These are phyloP conservation scores for Adelosebastes latens DNA, from an alignment of 2,797 vertebrate species.

Conservation along the genomic window DNA sequence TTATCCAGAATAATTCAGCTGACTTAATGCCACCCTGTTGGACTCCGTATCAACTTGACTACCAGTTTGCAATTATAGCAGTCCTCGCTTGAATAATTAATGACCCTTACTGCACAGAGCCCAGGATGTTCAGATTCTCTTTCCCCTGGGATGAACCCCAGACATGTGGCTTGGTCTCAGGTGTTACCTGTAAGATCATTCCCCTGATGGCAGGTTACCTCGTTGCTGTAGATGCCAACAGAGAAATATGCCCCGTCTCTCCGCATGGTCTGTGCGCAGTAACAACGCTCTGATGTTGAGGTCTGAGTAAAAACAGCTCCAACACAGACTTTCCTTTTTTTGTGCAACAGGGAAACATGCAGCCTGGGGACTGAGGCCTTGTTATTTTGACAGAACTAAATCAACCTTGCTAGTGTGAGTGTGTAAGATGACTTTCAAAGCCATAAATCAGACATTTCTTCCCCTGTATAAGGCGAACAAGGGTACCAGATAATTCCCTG, in stretches of 20 bases:
- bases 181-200: conserved; percentile 39
- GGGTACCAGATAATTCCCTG: conserved; percentile 27
- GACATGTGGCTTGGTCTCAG: conserved; percentile 33
- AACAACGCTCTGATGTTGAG: conserved; percentile 38
- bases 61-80: conserved; percentile 32
- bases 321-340: conserved; percentile 27
- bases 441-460: conserved; percentile 38
- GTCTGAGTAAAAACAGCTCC: conserved; percentile 38
- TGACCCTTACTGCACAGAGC: neutral
- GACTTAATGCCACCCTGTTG: conserved; percentile 3
- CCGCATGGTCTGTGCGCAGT: conserved; percentile 12
- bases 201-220: conserved; percentile 39
- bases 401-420: conserved; percentile 45
- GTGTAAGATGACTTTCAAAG: conserved; percentile 52
- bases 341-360: conserved; percentile 45
- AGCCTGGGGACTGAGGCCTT: conserved; percentile 61
- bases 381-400: conserved; percentile 66
- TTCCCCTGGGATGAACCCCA: conserved; percentile 23
- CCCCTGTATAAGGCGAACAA: conserved; percentile 11
- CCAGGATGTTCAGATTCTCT: neutral
- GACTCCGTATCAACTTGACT: conserved; percentile 1
- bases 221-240: conserved; percentile 9
- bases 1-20: conserved; percentile 39
- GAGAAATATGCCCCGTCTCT: conserved; percentile 37
- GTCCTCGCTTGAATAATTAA: conserved; percentile 18